A percentile compares a stretch with the other conserved stretches of the same genome.
Conservation (phyloP, 2,888 invertebrate species). For the Agrochola litura region DNA sequence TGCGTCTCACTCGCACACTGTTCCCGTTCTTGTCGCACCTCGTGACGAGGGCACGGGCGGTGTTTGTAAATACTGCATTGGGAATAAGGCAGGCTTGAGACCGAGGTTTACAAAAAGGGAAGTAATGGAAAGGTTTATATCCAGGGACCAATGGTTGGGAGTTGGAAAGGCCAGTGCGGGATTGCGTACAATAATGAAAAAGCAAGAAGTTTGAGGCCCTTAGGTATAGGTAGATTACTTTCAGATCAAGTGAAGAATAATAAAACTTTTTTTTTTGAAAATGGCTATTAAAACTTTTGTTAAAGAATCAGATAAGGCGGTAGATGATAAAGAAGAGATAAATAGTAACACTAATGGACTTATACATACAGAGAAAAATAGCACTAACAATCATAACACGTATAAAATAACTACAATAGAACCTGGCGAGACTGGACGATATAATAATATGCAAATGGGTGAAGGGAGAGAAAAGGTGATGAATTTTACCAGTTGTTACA, state of each 20-base stretch:
- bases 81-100: conserved; percentile 30
- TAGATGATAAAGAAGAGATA: not conserved
- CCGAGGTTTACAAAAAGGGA: conserved; percentile 41
- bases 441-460: not conserved
- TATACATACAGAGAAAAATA: not conserved
- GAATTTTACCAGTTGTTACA: conserved; percentile 65
- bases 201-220: not conserved
- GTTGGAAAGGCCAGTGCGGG: not conserved
- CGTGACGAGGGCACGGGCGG: conserved; percentile 65
- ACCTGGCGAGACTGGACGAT: not conserved
- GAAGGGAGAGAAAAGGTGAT: conserved; percentile 31
- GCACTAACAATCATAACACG: not conserved
- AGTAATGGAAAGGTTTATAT: conserved; percentile 19
- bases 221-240: not conserved
- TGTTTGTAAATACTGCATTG: conserved; percentile 75
- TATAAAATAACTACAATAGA: not conserved
- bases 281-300: not conserved
- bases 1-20: conserved; percentile 72
- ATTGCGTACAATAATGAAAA: conserved; percentile 21
- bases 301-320: not conserved
- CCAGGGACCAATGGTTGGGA: conserved; percentile 27
- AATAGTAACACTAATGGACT: not conserved
- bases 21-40: conserved; percentile 72
- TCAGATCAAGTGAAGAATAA: not conserved
- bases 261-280: not conserved